Conservation (phyloP, 2,888 invertebrate species). For the Orthosia cruda region DNA sequence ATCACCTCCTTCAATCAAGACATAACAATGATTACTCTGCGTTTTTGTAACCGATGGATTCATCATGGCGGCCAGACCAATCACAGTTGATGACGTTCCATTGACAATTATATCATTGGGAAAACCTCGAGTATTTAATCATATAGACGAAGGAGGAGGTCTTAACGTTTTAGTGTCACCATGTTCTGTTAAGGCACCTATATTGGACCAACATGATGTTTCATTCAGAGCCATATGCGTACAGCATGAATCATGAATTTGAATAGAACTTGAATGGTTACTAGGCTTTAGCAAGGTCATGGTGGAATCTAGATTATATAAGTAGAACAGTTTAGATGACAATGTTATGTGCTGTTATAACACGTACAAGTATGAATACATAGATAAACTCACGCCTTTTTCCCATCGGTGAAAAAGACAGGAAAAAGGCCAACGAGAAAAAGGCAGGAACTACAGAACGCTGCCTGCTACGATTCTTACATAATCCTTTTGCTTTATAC, state of each 20-base stretch:
- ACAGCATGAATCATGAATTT: conserved; percentile 47
- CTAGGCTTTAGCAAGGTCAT: conserved; percentile 41
- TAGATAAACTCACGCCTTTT: too few relatives aligned
- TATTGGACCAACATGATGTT: conserved; percentile 41
- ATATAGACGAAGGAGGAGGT: conserved; percentile 1
- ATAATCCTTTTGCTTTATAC: too few relatives aligned
- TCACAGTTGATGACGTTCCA: conserved; percentile 7
- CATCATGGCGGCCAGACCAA: conserved; percentile 16
- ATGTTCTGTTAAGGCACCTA: conserved; percentile 18
- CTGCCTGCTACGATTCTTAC: too few relatives aligned
- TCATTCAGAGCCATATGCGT: conserved; percentile 47
- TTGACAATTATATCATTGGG: conserved; percentile 16
- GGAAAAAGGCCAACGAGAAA: too few relatives aligned
- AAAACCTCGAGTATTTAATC: conserved; percentile 3
- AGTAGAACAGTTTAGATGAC: conserved; percentile 9
- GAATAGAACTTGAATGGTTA: conserved; percentile 33
- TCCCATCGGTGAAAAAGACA: too few relatives aligned
- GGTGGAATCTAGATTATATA: conserved; percentile 31
- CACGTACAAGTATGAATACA: neutral
- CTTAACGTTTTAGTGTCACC: conserved; percentile 21
- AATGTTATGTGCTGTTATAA: conserved; percentile 2
- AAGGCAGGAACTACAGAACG: too few relatives aligned
- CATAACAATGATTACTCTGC: conserved; percentile 49
- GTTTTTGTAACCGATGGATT: conserved; percentile 16
- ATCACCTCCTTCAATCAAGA: conserved; percentile 56